Conservation (phyloP, 2,888 invertebrate genomes). For the Hylaea fasciaria region DNA sequence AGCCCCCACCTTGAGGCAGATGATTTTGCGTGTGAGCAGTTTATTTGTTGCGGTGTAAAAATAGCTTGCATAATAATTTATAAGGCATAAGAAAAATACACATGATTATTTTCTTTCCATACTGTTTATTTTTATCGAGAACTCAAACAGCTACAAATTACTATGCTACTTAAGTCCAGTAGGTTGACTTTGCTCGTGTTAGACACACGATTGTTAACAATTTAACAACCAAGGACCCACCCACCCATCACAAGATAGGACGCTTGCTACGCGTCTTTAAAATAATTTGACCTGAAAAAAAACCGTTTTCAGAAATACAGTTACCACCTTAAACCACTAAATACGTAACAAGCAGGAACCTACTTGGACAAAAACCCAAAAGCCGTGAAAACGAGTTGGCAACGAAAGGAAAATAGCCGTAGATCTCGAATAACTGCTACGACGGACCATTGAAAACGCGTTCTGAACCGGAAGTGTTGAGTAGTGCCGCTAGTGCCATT, state of each 20-base stretch:
- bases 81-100: not conserved
- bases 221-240: too few species aligned
- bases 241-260: too few species aligned
- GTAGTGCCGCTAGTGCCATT: constrained; percentile 10
- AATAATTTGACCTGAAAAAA: too few species aligned
- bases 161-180: too few species aligned
- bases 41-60: constrained; percentile 21
- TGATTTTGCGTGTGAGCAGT: constrained; percentile 34
- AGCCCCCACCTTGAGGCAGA: constrained; percentile 36
- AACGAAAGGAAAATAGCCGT: constrained; percentile 28
- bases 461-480: constrained; percentile 31
- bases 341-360: constrained; percentile 9
- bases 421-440: constrained; percentile 26
- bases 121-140: too few species aligned
- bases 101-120: not conserved
- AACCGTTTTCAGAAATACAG: too few species aligned
- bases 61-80: constrained; percentile 5
- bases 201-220: too few species aligned
- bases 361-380: constrained; percentile 19
- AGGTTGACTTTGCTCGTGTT: too few species aligned
- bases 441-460: constrained; percentile 28
- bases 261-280: too few species aligned
- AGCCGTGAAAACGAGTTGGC: constrained; percentile 27
- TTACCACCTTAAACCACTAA: constrained; percentile 3
- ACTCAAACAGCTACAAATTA: too few species aligned